Evolutionary conservation across 2,888 invertebrate species (phyloP).

Genomic region (Drosophila emarginata): DNA sequence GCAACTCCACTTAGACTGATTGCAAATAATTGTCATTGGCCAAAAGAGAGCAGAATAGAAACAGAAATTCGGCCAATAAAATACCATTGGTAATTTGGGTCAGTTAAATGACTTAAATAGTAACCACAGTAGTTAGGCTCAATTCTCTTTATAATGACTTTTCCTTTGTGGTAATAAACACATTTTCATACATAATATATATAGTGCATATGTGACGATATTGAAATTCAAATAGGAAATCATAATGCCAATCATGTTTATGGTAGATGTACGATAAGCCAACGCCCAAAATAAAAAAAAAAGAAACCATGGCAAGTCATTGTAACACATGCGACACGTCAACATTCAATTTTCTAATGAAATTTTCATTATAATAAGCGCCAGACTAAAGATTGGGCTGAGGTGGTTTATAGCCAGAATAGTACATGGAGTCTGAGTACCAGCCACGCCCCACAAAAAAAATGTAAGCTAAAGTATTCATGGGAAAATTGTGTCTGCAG

Average conservation of each 20-base stretch:
- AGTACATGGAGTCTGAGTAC: slow-evolving; percentile 31
- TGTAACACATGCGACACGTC: slow-evolving; percentile 68
- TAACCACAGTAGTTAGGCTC: neutral
- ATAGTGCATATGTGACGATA: neutral
- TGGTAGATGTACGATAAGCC: slow-evolving; percentile 8
- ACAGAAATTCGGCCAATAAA: slow-evolving; percentile 1
- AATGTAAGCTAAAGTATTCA: slow-evolving; percentile 58
- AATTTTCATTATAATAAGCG: slow-evolving; percentile 72
- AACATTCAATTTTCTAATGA: slow-evolving; percentile 75
- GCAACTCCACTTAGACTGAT: slow-evolving; percentile 57
- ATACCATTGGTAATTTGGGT: neutral
- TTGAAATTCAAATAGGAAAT: slow-evolving; percentile 6
- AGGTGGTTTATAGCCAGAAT: slow-evolving; percentile 1
- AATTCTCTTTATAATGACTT: neutral
- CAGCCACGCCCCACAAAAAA: slow-evolving; percentile 53
- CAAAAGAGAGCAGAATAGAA: neutral
- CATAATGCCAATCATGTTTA: neutral
- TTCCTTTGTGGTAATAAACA: neutral
- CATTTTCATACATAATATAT: neutral
- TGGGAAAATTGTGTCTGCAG: slow-evolving; percentile 30
- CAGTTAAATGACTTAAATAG: neutral
- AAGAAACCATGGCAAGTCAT: slow-evolving; percentile 1
- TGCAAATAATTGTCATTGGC: slow-evolving; percentile 59
- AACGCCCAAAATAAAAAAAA: neutral
- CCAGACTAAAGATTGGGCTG: slow-evolving; percentile 32